Percentiles rank a stretch among this genome's conserved stretches.
These are phyloP conservation scores for Stigmatopora nigra DNA, from an alignment of 2,113 vertebrate genomes.

Conservation along the genomic window DNA sequence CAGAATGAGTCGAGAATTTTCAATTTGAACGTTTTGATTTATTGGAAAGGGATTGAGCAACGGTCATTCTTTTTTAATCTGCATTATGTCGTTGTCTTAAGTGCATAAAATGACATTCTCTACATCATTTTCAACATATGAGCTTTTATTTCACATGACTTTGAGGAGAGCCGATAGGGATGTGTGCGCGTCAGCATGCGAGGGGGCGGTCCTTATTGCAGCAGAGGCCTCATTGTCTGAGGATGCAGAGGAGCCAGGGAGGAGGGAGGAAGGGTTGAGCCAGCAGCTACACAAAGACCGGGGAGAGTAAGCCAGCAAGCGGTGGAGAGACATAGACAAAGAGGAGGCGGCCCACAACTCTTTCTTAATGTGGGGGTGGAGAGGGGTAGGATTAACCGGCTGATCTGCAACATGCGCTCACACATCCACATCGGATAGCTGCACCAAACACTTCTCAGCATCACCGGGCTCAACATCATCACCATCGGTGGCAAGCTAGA, in stretches of 20 bases:
- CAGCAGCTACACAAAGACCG: constrained; percentile 38
- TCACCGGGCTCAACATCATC: constrained; percentile 13
- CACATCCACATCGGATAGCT: constrained; percentile 19
- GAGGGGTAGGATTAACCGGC: constrained; percentile 52
- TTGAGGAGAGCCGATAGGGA: background rate
- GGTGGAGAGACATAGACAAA: constrained; percentile 28
- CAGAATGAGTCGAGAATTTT: no score
- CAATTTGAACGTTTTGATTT: no score
- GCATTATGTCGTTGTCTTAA: no score
- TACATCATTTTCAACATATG: background rate
- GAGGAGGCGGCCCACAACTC: constrained; percentile 23
- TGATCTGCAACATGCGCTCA: constrained; percentile 43
- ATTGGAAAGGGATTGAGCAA: no score
- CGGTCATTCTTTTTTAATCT: no score
- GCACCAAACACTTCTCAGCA: constrained; percentile 23
- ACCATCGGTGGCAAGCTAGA: background rate
- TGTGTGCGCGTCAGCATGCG: constrained; percentile 1
- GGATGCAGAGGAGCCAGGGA: constrained; percentile 11
- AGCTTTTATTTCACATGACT: background rate
- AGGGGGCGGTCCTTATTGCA: constrained; percentile 45
- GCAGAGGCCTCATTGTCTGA: constrained; percentile 61
- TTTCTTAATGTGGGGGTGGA: constrained; percentile 54
- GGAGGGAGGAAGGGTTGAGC: constrained; percentile 14
- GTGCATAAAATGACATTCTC: background rate
- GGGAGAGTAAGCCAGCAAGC: constrained; percentile 19